Evolutionary conservation across 2,113 vertebrate genomes (phyloP), one percentile per base, ranked within the genome.

Genomic region (Mionectes macconnelli): DNA sequence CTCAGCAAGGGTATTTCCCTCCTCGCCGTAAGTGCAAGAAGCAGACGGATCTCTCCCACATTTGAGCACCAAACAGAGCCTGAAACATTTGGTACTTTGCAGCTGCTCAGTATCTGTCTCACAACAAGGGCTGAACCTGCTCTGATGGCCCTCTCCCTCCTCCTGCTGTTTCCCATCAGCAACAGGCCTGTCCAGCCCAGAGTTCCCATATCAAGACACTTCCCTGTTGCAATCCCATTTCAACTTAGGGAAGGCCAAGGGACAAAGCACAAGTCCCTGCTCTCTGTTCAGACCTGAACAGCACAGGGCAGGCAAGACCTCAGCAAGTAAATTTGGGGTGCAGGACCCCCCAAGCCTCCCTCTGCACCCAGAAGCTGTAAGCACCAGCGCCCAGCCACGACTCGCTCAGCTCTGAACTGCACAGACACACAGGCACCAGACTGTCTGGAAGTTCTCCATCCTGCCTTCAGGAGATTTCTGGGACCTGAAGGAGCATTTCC

Each of bases 91-190:
- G 50, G 93, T 77, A 35, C 59, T 42, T 59, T 0, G 0, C 87
- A 97, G 95, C 84, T 90, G 88, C 83, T 93, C 88, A 49, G 87
- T 84, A 75, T 56, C 72, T 39, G 78, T 85, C 68, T 81, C 69
- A 56, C 40, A 84, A 25, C 47, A 31, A 92, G 68, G 60, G 64
- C 73, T 88, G 68, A 89, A 84, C 82, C 64, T 80, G 84, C 64
- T 84, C 68, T 86, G 82, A 44, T n/a, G 76, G 35, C 76, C 77
- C 60, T 88, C 79, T 95, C 66, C 60, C 79, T 66, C 40, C 31
- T 89, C 60, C 84, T 88, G 73, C 84, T 88, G 55, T 59, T 84
- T 79, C 62, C 78, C 40, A 68, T 19, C 79, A 75, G n/a, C 75
- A 35, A 55, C 23, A 44, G 85, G 45, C 47, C 74, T 40, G 27